phyloP scores from a whole-genome alignment of 2,888 invertebrate species.

The Phanerotoma sp. region DNA sequence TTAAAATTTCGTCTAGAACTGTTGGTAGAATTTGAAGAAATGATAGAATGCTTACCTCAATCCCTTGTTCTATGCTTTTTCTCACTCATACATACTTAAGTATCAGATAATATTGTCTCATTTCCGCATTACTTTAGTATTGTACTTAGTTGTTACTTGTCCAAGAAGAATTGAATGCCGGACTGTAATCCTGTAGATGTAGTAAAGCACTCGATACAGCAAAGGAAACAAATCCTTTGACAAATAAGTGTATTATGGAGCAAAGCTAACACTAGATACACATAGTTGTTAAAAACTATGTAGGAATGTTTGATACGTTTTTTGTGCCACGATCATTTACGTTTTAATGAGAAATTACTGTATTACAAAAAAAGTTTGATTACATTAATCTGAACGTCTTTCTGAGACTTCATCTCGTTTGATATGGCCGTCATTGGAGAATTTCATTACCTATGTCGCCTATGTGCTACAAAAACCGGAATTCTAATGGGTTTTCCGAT shows the following conservation, averaged over 20 bases:
- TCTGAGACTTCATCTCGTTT: background rate
- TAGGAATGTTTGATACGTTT: background rate
- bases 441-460: conserved; percentile 56
- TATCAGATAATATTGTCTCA: no score
- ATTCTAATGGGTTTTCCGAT: conserved; percentile 57
- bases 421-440: conserved; percentile 45
- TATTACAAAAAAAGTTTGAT: background rate
- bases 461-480: conserved; percentile 57
- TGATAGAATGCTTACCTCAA: no score
- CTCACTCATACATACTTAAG: no score
- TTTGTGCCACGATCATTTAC: background rate
- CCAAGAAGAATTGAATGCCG: no score
- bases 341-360: background rate
- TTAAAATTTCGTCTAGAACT: no score
- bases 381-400: background rate
- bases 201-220: no score
- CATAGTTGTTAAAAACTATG: background rate
- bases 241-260: background rate
- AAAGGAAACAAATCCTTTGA: background rate
- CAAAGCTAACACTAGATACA: background rate
- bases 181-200: no score
- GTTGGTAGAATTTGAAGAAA: no score
- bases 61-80: no score
- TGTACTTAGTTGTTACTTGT: no score
- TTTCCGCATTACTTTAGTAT: no score